Conservation (phyloP, 2,797 vertebrate species). For the Myotis daubentonii region DNA sequence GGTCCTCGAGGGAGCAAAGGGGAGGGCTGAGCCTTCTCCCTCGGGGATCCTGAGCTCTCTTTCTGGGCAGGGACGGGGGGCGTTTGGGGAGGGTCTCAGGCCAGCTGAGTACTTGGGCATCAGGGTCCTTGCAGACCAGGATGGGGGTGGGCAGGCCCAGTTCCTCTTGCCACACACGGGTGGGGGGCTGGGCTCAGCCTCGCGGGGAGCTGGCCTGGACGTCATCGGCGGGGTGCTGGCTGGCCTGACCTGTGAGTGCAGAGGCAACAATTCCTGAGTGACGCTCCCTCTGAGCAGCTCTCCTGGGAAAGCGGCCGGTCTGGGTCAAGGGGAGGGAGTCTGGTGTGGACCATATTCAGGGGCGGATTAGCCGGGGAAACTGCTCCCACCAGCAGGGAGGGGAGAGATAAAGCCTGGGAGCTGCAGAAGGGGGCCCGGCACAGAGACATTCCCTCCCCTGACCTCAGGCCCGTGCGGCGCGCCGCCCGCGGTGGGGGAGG, state of each 20-base stretch:
- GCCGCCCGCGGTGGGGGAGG: constrained; percentile 70
- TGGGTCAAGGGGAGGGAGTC: constrained; percentile 74
- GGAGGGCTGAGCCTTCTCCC: not conserved
- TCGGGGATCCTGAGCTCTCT: not conserved
- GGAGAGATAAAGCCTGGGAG: constrained; percentile 78
- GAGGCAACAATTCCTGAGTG: constrained; percentile 49
- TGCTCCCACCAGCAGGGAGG: constrained; percentile 83
- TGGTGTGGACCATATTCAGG: constrained; percentile 77
- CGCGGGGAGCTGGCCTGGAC: constrained; percentile 8
- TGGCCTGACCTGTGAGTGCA: constrained; percentile 51
- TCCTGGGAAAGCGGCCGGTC: constrained; percentile 76
- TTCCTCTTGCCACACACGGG: not conserved
- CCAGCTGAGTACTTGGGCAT: not conserved
- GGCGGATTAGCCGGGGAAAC: constrained; percentile 75
- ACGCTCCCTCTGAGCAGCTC: constrained; percentile 60
- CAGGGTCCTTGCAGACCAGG: not conserved
- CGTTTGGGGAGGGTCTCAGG: not conserved
- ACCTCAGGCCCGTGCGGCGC: constrained; percentile 70
- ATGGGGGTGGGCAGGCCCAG: not conserved
- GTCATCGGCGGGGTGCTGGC: not conserved
- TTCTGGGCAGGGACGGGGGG: not conserved
- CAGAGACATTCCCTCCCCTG: constrained; percentile 73
- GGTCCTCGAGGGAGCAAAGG: not conserved
- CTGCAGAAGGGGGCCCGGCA: constrained; percentile 70
- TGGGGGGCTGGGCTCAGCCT: constrained; percentile 38